These are phyloP conservation scores for Leucopsar rothschildi DNA, from an alignment of 2,113 vertebrate species.

Conservation along the genomic window DNA sequence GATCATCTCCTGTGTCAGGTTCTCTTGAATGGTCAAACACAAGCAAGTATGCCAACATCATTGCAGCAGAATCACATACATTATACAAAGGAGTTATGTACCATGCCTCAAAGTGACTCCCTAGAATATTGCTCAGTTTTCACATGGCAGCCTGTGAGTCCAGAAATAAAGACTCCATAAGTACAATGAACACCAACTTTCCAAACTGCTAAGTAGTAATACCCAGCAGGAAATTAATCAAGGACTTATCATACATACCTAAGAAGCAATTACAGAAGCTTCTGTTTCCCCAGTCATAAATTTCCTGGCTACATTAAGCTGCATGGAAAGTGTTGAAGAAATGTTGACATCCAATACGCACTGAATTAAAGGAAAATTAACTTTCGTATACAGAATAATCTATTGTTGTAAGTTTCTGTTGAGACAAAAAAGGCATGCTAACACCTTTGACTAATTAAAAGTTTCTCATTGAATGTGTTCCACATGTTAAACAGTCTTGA, in stretches of 20 bases:
- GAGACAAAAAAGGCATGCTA: neutral
- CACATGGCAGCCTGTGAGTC: neutral
- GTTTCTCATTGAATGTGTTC: neutral
- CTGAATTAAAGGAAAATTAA: conserved; percentile 15
- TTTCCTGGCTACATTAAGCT: neutral
- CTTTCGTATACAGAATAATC: neutral
- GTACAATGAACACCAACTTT: neutral
- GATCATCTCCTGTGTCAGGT: neutral
- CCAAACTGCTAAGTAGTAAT: neutral
- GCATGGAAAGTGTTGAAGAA: neutral
- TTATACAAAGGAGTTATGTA: neutral
- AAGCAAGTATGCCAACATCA: neutral
- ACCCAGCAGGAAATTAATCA: conserved; percentile 43
- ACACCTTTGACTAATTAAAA: neutral
- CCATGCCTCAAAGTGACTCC: neutral
- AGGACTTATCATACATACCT: conserved; percentile 3
- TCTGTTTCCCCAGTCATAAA: conserved; percentile 29
- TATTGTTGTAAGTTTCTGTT: neutral
- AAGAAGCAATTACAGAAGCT: conserved; percentile 23
- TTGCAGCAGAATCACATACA: neutral
- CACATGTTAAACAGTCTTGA: neutral
- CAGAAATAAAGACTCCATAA: neutral
- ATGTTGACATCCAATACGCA: neutral
- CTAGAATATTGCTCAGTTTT: neutral
- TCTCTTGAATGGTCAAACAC: neutral